phyloP scores from a whole-genome alignment of 2,797 vertebrate genomes.

The Bradypus variegatus region DNA sequence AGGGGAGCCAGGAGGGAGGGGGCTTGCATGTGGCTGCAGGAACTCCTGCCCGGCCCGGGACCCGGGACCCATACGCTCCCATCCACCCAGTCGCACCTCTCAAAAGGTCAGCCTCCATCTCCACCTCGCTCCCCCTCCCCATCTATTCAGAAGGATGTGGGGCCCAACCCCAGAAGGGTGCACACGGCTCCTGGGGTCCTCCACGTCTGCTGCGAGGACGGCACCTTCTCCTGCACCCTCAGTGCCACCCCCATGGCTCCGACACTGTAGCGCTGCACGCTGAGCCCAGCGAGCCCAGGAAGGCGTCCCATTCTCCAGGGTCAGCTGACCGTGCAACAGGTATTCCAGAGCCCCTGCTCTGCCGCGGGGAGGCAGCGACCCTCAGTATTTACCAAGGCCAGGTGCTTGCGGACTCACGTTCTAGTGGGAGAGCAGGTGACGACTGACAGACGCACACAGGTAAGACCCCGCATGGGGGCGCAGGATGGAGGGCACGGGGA shows the following conservation, averaged over 20 bases:
- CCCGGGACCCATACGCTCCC: neutral
- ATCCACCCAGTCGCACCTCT: neutral
- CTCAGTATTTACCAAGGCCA: neutral
- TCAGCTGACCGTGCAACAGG: too few relatives aligned
- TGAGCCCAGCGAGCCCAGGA: accelerated
- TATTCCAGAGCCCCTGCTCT: neutral
- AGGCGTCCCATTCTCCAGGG: accelerated
- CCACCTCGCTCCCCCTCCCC: neutral
- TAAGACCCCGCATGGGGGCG: accelerated
- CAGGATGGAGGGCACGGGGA: accelerated
- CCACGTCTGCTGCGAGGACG: too few relatives aligned
- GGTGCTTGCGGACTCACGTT: too few relatives aligned
- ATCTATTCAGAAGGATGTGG: neutral
- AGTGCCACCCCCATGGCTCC: accelerated
- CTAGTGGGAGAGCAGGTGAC: neutral
- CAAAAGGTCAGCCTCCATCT: neutral
- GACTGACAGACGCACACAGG: accelerated
- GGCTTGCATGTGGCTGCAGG: accelerated
- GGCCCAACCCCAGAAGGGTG: neutral
- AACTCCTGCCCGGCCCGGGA: accelerated
- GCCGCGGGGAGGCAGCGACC: too few relatives aligned
- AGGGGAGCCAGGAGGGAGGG: neutral
- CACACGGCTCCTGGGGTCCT: neutral
- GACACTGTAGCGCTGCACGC: accelerated
- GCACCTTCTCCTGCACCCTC: too few relatives aligned